phyloP scores from a whole-genome alignment of 2,797 vertebrate genomes.

The Micrastur ruficollis region DNA sequence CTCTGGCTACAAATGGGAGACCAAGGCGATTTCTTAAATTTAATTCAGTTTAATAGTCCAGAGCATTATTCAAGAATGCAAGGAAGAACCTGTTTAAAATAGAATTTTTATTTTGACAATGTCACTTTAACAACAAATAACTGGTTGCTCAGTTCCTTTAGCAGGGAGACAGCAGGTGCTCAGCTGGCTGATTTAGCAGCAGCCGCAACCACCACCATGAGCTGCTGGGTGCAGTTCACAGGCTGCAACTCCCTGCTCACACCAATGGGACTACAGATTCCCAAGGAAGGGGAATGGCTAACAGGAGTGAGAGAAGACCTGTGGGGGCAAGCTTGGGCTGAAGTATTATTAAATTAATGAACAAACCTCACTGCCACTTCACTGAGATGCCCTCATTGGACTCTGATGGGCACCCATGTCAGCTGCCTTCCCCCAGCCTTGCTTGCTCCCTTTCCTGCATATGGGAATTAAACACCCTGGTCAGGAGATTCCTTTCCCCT shows the following conservation, averaged over 20 bases:
- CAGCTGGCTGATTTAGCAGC: constrained; percentile 70
- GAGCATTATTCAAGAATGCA: background rate
- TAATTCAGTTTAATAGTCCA: background rate
- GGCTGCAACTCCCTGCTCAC: constrained; percentile 60
- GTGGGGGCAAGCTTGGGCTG: background rate
- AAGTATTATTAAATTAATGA: background rate
- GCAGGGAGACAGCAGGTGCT: constrained; percentile 65
- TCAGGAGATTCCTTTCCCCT: background rate
- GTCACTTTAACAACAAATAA: constrained; percentile 41
- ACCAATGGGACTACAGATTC: constrained; percentile 51
- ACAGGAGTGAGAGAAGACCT: background rate
- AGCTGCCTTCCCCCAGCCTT: background rate
- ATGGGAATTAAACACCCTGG: background rate
- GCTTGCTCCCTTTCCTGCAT: background rate
- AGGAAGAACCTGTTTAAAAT: background rate
- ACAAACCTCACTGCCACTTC: background rate
- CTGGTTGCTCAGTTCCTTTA: background rate
- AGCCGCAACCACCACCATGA: constrained; percentile 48
- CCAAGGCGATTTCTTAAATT: background rate
- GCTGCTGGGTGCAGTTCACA: constrained; percentile 59
- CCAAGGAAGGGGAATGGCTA: constrained; percentile 53
- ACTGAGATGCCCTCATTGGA: background rate
- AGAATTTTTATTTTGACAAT: background rate
- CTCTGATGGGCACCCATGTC: accelerated
- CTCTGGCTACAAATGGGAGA: constrained; percentile 22